A percentile compares a stretch with the other conserved stretches of the same genome.
Evolutionary conservation across 2,797 vertebrate species (phyloP).

Genomic region (Kryptolebias ocellatus): DNA sequence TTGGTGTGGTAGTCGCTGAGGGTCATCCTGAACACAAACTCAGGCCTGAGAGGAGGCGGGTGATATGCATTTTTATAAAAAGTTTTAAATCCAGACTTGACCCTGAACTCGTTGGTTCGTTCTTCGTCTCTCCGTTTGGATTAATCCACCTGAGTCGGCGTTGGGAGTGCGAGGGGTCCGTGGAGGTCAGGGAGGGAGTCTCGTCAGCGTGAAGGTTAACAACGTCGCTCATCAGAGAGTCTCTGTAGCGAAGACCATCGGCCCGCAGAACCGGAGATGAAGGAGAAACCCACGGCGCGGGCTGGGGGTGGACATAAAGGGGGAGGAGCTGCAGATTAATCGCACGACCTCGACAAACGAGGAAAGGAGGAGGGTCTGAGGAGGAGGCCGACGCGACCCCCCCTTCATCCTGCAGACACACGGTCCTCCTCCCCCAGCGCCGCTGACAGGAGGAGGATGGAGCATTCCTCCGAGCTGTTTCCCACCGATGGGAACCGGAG

Average conservation of each 20-base stretch:
- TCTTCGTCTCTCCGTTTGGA: slow-evolving; percentile 4
- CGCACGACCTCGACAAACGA: slow-evolving; percentile 78
- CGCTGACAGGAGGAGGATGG: slow-evolving; percentile 76
- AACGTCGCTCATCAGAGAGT: slow-evolving; percentile 51
- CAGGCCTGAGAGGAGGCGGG: neutral
- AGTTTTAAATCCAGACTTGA: no score
- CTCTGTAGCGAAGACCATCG: slow-evolving; percentile 55
- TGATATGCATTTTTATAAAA: no score
- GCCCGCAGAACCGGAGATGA: slow-evolving; percentile 66
- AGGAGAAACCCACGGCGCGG: slow-evolving; percentile 65
- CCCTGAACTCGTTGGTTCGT: no score
- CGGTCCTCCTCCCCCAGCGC: slow-evolving; percentile 69
- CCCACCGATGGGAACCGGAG: slow-evolving; percentile 74
- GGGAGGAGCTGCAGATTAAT: slow-evolving; percentile 76
- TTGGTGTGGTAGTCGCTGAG: no score
- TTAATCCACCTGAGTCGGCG: slow-evolving; percentile 43
- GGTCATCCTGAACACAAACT: slow-evolving; percentile 1
- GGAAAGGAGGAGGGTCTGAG: slow-evolving; percentile 72
- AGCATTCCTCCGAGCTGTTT: slow-evolving; percentile 77
- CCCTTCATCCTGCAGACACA: slow-evolving; percentile 55
- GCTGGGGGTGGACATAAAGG: slow-evolving; percentile 73
- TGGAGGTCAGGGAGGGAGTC: slow-evolving; percentile 62
- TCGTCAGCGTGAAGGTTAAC: slow-evolving; percentile 77
- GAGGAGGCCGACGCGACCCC: slow-evolving; percentile 60
- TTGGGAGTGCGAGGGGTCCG: slow-evolving; percentile 46